Conservation (phyloP, 2,797 vertebrate genomes). For the Hydrophis major region DNA sequence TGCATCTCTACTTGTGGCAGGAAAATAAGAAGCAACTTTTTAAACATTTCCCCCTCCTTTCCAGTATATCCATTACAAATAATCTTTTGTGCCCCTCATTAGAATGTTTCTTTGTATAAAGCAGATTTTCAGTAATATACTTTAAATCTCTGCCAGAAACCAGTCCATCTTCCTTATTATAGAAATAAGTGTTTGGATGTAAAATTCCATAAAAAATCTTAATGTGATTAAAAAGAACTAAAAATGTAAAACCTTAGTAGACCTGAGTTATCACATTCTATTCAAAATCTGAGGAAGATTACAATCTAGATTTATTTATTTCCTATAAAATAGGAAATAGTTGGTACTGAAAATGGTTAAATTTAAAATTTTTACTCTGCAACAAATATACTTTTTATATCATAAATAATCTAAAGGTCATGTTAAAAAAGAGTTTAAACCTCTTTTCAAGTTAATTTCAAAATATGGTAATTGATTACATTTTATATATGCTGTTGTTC, state of each 20-base stretch:
- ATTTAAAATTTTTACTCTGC: background rate
- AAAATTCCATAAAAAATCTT: background rate
- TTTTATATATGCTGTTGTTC: background rate
- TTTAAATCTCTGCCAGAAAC: background rate
- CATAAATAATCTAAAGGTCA: background rate
- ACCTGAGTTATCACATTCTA: conserved; percentile 34
- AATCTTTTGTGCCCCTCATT: background rate
- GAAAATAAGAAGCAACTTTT: background rate
- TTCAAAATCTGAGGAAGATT: conserved; percentile 50
- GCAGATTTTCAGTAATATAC: background rate
- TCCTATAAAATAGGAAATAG: background rate
- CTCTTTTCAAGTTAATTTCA: background rate
- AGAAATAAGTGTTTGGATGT: background rate
- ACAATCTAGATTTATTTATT: conserved; percentile 24
- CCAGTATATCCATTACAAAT: background rate
- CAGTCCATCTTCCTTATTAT: background rate
- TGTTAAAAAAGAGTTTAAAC: background rate
- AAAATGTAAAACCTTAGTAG: background rate
- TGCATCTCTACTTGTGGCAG: background rate
- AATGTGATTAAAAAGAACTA: background rate
- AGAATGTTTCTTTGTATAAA: background rate
- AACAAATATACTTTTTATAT: background rate
- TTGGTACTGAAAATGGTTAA: background rate
- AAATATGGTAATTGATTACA: background rate
- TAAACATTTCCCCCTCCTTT: background rate